Evolutionary conservation across 2,888 invertebrate species (phyloP).

Genomic region (Onchidella celtica): DNA sequence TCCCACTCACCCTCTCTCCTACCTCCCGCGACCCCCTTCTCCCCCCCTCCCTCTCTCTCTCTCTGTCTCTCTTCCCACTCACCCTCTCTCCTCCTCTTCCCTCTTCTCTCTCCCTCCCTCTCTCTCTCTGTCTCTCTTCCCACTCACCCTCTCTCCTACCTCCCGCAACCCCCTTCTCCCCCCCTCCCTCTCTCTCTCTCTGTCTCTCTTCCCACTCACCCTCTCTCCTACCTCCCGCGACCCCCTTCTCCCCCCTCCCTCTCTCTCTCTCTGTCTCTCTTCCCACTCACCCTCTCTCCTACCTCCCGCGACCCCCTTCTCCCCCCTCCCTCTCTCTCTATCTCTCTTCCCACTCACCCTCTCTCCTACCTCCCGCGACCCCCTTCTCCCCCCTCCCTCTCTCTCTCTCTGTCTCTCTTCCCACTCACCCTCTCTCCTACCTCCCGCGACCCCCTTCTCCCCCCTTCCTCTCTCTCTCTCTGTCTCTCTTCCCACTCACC

Average conservation of each 20-base stretch:
- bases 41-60: not conserved
- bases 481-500: not conserved
- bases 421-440: conserved; percentile 39
- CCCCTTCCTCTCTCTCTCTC: conserved; percentile 24
- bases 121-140: conserved; percentile 9
- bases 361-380: not conserved
- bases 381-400: conserved; percentile 12
- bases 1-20: not conserved
- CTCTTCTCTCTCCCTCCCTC: not conserved
- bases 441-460: conserved; percentile 3
- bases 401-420: too few species aligned
- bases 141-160: not conserved
- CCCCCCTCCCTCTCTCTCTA: conserved; percentile 40
- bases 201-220: conserved; percentile 29
- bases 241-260: conserved; percentile 24
- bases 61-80: too few species aligned
- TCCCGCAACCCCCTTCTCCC: too few species aligned
- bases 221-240: not conserved
- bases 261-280: conserved; percentile 38
- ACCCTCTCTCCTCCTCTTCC: not conserved
- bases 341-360: conserved; percentile 40
- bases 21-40: not conserved
- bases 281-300: not conserved
- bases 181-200: conserved; percentile 16
- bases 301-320: conserved; percentile 17